Percentiles rank a stretch among this genome's conserved stretches.
phyloP scores from a whole-genome alignment of 2,113 vertebrate species.

The Centrocercus urophasianus region DNA sequence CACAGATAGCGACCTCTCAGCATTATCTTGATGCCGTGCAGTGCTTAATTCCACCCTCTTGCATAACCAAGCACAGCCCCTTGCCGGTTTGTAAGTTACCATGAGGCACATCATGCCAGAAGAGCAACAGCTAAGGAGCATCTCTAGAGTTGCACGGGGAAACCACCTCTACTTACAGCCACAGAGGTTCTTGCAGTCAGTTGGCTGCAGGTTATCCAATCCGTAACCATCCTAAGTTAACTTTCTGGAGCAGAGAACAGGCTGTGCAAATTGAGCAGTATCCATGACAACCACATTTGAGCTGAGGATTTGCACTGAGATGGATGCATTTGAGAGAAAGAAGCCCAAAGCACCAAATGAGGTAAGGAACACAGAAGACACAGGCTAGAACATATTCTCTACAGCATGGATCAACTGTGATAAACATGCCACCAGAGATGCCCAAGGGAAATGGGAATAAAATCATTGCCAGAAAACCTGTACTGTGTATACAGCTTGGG shows the following conservation, averaged over 20 bases:
- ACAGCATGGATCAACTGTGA: accelerated
- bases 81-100: background rate
- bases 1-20: background rate
- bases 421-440: background rate
- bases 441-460: background rate
- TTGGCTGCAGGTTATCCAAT: background rate
- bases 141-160: background rate
- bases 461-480: background rate
- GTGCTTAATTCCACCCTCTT: background rate
- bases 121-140: background rate
- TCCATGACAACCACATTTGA: background rate
- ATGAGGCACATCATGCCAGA: background rate
- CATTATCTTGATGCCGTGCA: accelerated
- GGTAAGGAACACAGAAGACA: background rate
- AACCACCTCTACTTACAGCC: accelerated
- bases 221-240: background rate
- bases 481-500: background rate
- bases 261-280: background rate
- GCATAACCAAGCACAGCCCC: background rate
- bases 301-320: background rate
- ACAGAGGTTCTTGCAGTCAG: background rate
- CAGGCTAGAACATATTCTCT: background rate
- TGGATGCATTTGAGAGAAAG: background rate
- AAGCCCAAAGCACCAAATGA: background rate
- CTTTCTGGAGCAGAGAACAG: background rate